These are phyloP conservation scores for Synanthedon andrenaeformis DNA, from an alignment of 2,888 invertebrate genomes.

Conservation along the genomic window DNA sequence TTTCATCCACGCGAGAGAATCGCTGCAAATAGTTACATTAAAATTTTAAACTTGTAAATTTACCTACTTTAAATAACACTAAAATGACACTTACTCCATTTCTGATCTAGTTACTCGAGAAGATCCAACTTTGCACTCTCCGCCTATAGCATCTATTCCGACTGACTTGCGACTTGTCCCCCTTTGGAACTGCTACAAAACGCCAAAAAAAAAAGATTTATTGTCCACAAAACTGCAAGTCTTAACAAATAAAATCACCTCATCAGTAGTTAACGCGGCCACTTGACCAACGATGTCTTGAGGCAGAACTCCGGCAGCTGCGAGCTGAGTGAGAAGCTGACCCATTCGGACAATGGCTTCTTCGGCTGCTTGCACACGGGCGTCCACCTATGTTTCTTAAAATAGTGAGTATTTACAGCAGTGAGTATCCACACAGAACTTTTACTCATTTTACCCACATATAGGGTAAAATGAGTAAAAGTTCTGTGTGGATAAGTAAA, in stretches of 20 bases:
- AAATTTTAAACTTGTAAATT: no score
- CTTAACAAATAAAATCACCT: no score
- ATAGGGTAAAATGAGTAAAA: no score
- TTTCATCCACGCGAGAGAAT: constrained; percentile 17
- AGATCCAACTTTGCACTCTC: constrained; percentile 2
- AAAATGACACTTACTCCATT: constrained; percentile 21
- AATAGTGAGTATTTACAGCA: neutral
- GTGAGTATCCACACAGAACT: no score
- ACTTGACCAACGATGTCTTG: no score
- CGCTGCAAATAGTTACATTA: constrained; percentile 11
- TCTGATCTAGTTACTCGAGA: constrained; percentile 11
- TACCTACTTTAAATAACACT: no score
- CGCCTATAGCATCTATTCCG: constrained; percentile 13
- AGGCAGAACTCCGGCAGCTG: constrained; percentile 26
- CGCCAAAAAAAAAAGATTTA: neutral
- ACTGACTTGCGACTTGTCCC: constrained; percentile 18
- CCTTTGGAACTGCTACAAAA: neutral
- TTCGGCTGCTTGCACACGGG: constrained; percentile 35
- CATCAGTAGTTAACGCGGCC: no score
- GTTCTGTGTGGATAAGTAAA: no score
- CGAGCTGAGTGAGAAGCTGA: constrained; percentile 30
- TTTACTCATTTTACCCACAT: no score
- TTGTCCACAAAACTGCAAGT: no score
- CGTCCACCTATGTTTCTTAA: constrained; percentile 20
- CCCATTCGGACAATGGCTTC: constrained; percentile 30